Percentiles rank a stretch among this genome's conserved stretches.
phyloP scores from a whole-genome alignment of 2,797 vertebrate genomes.

The Trachurus trachurus region DNA sequence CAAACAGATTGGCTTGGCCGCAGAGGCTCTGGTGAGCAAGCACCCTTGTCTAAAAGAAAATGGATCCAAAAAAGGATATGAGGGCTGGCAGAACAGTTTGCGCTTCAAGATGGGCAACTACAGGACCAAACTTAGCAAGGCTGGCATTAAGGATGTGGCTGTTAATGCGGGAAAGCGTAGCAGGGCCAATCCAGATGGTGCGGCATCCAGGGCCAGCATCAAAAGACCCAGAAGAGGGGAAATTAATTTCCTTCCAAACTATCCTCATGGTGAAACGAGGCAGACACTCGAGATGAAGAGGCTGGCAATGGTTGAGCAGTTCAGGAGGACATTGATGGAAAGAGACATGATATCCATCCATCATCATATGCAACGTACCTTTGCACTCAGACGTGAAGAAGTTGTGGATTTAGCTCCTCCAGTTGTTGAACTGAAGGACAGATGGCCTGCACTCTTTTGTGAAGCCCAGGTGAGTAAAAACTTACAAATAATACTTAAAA shows the following conservation, averaged over 20 bases:
- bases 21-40: slow-evolving; percentile 49
- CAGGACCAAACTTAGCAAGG: slow-evolving; percentile 9
- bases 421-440: slow-evolving; percentile 22
- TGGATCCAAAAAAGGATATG: slow-evolving; percentile 1
- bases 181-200: neutral
- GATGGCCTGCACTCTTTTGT: slow-evolving; percentile 53
- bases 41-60: slow-evolving; percentile 41
- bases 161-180: slow-evolving; percentile 9
- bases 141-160: slow-evolving; percentile 20
- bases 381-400: slow-evolving; percentile 40
- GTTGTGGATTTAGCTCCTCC: slow-evolving; percentile 28
- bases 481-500: too few relatives aligned
- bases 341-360: slow-evolving; percentile 48
- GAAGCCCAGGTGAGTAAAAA: slow-evolving; percentile 29
- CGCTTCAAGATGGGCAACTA: slow-evolving; percentile 51
- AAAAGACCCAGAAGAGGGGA: slow-evolving; percentile 15
- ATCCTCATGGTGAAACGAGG: neutral
- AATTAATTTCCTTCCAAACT: slow-evolving; percentile 27
- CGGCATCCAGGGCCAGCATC: slow-evolving; percentile 2
- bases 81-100: slow-evolving; percentile 45
- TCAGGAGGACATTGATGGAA: slow-evolving; percentile 12
- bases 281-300: neutral
- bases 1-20: slow-evolving; percentile 22
- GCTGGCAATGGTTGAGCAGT: slow-evolving; percentile 3
- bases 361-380: slow-evolving; percentile 13